A percentile compares a stretch with the other conserved stretches of the same genome.
Conservation (phyloP, 2,797 vertebrate species). For the Chloroceryle inda region DNA sequence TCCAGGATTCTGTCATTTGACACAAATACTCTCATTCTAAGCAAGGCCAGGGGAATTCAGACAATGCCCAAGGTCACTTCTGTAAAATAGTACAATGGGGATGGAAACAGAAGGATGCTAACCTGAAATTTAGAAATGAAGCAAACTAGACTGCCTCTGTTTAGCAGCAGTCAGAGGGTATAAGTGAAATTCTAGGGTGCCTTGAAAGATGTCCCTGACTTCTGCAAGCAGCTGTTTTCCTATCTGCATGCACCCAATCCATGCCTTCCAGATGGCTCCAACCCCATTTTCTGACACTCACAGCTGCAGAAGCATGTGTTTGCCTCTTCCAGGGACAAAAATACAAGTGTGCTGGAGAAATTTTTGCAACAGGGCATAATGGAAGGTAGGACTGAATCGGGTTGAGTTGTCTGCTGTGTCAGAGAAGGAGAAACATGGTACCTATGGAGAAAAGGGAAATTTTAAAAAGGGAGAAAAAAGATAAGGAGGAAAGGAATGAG, state of each 20-base stretch:
- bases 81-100: neutral
- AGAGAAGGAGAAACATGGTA: neutral
- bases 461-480: fast-evolving
- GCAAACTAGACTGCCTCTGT: neutral
- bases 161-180: neutral
- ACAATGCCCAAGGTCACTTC: neutral
- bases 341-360: neutral
- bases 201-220: neutral
- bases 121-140: neutral
- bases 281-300: neutral
- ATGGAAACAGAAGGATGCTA: neutral
- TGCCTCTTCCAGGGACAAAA: neutral
- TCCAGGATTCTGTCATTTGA: neutral
- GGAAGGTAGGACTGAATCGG: neutral
- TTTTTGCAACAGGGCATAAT: neutral
- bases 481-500: neutral
- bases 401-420: neutral
- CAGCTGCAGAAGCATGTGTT: neutral
- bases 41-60: neutral
- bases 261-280: neutral
- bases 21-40: fast-evolving
- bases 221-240: neutral
- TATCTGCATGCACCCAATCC: neutral
- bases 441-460: neutral
- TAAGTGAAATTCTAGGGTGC: neutral